Evolutionary conservation across 2,797 vertebrate species (phyloP).

Genomic region (Micropoecilia bifurca): DNA sequence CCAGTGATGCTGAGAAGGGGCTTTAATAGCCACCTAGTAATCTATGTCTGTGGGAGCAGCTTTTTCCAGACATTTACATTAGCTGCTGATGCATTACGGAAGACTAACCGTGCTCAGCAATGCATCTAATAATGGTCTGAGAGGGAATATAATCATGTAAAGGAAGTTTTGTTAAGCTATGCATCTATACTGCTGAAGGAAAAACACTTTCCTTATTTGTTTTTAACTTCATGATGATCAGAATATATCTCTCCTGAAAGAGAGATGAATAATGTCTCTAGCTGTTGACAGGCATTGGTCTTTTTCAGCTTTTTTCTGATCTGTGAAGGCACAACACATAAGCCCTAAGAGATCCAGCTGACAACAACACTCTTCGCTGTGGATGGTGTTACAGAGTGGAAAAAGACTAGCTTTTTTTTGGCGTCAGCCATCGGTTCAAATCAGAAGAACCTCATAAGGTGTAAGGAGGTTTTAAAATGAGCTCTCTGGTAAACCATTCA

Average conservation of each 20-base stretch:
- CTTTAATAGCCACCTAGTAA: conserved; percentile 56
- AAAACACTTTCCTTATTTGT: conserved; percentile 4
- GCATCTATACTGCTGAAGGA: conserved; percentile 2
- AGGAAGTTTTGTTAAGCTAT: conserved; percentile 29
- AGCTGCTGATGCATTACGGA: conserved; percentile 34
- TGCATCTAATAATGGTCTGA: conserved; percentile 16
- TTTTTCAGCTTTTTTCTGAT: background rate
- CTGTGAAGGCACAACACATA: background rate
- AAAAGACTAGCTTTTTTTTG: background rate
- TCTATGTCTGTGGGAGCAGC: conserved; percentile 41
- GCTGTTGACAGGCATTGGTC: background rate
- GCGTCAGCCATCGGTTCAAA: background rate
- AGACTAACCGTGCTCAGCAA: conserved; percentile 16
- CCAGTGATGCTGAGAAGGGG: conserved; percentile 44
- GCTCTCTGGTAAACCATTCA: background rate
- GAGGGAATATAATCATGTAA: conserved; percentile 11
- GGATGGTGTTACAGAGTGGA: background rate
- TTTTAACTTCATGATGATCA: conserved; percentile 2
- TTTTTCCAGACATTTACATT: conserved; percentile 45
- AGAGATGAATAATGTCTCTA: background rate
- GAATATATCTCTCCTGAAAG: background rate
- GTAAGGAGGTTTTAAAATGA: background rate
- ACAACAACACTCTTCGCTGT: background rate
- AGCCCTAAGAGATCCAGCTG: background rate
- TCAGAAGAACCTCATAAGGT: background rate